Conservation (phyloP, 2,797 vertebrate species). For the Eutrigla gurnardus region DNA sequence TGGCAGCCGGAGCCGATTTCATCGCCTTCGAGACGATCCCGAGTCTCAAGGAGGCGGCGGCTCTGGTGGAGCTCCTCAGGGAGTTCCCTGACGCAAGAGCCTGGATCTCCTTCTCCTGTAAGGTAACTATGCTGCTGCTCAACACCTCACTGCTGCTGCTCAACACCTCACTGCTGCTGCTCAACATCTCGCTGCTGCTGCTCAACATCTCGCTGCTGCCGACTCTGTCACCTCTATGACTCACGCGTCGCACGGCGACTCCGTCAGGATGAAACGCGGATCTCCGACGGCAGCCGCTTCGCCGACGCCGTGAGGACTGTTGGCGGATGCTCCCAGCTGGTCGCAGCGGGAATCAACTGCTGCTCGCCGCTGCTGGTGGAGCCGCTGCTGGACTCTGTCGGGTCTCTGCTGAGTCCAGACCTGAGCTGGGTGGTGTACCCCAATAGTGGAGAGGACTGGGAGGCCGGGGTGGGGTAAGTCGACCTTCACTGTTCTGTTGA, state of each 20-base stretch:
- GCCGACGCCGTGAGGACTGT: slow-evolving; percentile 76
- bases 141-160: too few relatives aligned
- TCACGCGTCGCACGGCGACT: too few relatives aligned
- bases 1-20: slow-evolving; percentile 84
- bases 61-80: slow-evolving; percentile 83
- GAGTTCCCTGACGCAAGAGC: slow-evolving; percentile 85
- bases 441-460: slow-evolving; percentile 87
- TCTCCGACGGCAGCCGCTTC: slow-evolving; percentile 85
- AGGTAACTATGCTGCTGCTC: slow-evolving; percentile 72
- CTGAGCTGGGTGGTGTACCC: slow-evolving; percentile 87
- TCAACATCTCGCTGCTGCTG: too few relatives aligned
- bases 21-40: slow-evolving; percentile 89
- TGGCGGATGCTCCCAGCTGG: slow-evolving; percentile 77
- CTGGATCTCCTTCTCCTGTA: slow-evolving; percentile 88
- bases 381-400: slow-evolving; percentile 80
- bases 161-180: too few relatives aligned
- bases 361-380: slow-evolving; percentile 79
- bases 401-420: slow-evolving; percentile 61
- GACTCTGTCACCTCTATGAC: too few relatives aligned
- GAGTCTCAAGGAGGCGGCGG: slow-evolving; percentile 85
- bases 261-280: slow-evolving; percentile 70
- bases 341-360: slow-evolving; percentile 88
- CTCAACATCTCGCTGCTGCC: too few relatives aligned
- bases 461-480: slow-evolving; percentile 77
- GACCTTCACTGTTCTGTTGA: too few relatives aligned